A percentile compares a stretch with the other conserved stretches of the same genome.
phyloP scores from a whole-genome alignment of 2,888 invertebrate genomes.

The Pediacus dermestoides region DNA sequence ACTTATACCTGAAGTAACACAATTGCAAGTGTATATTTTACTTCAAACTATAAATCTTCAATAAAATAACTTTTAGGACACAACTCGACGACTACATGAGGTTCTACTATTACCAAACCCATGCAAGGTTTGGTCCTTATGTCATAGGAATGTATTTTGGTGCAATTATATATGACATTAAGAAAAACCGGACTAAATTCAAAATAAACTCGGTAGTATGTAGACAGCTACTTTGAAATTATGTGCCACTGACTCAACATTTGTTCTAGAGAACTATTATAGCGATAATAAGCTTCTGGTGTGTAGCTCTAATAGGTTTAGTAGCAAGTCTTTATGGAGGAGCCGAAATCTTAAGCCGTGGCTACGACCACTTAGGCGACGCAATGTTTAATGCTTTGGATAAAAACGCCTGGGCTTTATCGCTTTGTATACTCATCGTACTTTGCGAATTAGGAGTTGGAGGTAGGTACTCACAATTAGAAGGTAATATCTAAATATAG shows the following conservation, averaged over 20 bases:
- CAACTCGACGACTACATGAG: background rate
- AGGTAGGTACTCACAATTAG: background rate
- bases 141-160: constrained; percentile 16
- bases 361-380: background rate
- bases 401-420: constrained; percentile 5
- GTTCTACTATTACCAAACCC: constrained; percentile 12
- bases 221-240: background rate
- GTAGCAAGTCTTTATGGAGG: background rate
- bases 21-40: too few relatives aligned
- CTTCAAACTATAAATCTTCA: too few relatives aligned
- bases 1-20: too few relatives aligned
- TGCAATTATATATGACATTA: constrained; percentile 9
- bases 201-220: too few relatives aligned
- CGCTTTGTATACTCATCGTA: background rate
- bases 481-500: background rate
- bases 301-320: background rate
- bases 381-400: constrained; percentile 2
- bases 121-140: constrained; percentile 15
- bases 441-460: constrained; percentile 4
- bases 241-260: background rate
- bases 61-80: constrained; percentile 1
- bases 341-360: background rate
- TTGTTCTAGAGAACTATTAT: background rate
- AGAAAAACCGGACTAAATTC: background rate
- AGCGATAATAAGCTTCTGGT: background rate